A percentile compares a stretch with the other conserved stretches of the same genome.
phyloP scores from a whole-genome alignment of 2,113 vertebrate genomes.

The Oryzias woworae region DNA sequence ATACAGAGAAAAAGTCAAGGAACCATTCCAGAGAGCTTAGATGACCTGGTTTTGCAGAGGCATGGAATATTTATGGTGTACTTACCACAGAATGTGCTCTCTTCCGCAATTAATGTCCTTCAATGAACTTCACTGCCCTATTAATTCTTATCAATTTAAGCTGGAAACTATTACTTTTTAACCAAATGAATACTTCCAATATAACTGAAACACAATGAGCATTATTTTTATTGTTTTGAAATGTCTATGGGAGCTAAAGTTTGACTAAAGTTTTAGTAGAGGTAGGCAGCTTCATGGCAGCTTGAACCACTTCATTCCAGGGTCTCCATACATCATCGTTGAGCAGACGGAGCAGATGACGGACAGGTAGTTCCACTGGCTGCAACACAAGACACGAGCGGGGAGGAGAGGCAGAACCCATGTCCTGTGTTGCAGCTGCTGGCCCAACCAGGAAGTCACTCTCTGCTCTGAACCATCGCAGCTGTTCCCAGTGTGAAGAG shows the following conservation, averaged over 20 bases:
- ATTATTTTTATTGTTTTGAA: no score
- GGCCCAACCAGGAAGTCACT: constrained; percentile 74
- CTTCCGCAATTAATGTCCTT: constrained; percentile 2
- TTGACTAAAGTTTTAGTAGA: neutral
- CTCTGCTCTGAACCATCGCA: constrained; percentile 47
- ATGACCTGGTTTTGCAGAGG: constrained; percentile 21
- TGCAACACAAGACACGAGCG: constrained; percentile 87
- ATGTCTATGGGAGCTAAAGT: neutral
- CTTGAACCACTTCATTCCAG: constrained; percentile 23
- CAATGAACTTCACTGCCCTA: no score
- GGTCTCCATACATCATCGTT: constrained; percentile 9
- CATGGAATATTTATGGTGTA: constrained; percentile 15
- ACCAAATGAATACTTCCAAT: no score
- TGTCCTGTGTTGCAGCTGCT: constrained; percentile 85
- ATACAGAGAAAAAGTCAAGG: constrained; percentile 21
- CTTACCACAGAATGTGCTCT: constrained; percentile 18
- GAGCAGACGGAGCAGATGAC: constrained; percentile 6
- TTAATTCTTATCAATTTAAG: no score
- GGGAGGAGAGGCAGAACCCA: constrained; percentile 76
- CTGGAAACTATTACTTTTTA: no score
- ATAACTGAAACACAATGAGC: no score
- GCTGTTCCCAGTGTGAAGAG: constrained; percentile 50
- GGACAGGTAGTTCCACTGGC: constrained; percentile 76
- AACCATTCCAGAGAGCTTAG: constrained; percentile 28
- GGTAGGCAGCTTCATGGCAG: constrained; percentile 1